Base-by-base conservation (phyloP, 2,888 invertebrate genomes). In the Conops quadrifasciatus region DNA sequence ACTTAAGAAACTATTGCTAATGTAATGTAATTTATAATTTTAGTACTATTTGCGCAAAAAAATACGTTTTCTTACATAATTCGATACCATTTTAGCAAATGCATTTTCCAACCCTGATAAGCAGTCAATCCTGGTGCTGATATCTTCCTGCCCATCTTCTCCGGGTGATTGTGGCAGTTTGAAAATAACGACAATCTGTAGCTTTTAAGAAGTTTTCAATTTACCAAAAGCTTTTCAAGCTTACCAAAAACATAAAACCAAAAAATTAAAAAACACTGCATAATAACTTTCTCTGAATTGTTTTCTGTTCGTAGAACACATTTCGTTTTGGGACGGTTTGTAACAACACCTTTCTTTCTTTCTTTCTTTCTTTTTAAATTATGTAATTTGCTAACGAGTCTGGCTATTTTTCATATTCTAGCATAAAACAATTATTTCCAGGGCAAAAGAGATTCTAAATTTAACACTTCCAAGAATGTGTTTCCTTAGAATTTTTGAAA, bases 81-180 rank as follows among this genome's bases (percentile, higher is more conserved):
- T n/a, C n/a, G n/a, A n/a, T n/a, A n/a, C n/a, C n/a, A n/a, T n/a
- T n/a, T n/a, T n/a, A n/a, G n/a, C n/a, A n/a, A n/a, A n/a, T n/a
- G n/a, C n/a, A n/a, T n/a, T n/a, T n/a, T n/a, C n/a, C n/a, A n/a
- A n/a, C n/a, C n/a, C n/a, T n/a, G n/a, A n/a, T n/a, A 45, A 15
- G 62, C 28, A 43, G 21, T 73, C 73, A 73, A 73, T 53, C 11
- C 19, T 11, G 24, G 24, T 3, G 11, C 53, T 2, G 2, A 53
- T 53, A 21, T n/a, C 53, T 15, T 19, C 49, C 49, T 15, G n/a
- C 49, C 1, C 3, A 1, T 19, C 49, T 2, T n/a, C 16, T 11
- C 49, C 49, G 1, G 49, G 2, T n/a, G 9, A 43, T n/a, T n/a
- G n/a, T n/a, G n/a, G n/a, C n/a, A n/a, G n/a, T n/a, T n/a, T n/a